phyloP scores from a whole-genome alignment of 2,797 vertebrate species.

The Spinibarbus caldwelli region DNA sequence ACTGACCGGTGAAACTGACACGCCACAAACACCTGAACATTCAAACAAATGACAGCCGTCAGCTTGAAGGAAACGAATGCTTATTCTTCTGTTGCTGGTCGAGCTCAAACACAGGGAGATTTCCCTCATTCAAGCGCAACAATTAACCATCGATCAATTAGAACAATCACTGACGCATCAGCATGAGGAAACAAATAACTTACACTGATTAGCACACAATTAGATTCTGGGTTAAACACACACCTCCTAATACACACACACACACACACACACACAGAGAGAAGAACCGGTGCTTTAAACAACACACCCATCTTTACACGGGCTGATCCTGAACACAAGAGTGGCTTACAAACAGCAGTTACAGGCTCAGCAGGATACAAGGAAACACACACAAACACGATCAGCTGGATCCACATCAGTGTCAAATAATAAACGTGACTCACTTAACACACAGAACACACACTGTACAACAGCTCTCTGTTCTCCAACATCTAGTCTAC shows the following conservation, averaged over 20 bases:
- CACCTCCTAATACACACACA: background rate
- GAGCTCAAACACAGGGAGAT: background rate
- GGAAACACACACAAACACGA: conserved; percentile 1
- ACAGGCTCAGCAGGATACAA: background rate
- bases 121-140: background rate
- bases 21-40: no score
- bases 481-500: background rate
- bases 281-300: background rate
- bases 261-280: conserved; percentile 2
- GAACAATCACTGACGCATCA: background rate
- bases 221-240: background rate
- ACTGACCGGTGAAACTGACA: background rate
- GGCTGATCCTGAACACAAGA: background rate
- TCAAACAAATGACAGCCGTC: background rate
- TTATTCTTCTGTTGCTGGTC: background rate
- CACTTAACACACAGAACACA: background rate
- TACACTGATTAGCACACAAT: conserved; percentile 1
- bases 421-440: background rate
- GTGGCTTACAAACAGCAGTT: background rate
- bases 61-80: background rate
- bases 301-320: background rate
- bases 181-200: background rate
- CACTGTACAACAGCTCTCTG: background rate
- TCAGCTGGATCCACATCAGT: background rate
- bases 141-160: background rate